Percentiles rank a stretch among this genome's conserved stretches.
Conservation (phyloP, 2,797 vertebrate genomes). For the Xiphorhynchus erythropygius region DNA sequence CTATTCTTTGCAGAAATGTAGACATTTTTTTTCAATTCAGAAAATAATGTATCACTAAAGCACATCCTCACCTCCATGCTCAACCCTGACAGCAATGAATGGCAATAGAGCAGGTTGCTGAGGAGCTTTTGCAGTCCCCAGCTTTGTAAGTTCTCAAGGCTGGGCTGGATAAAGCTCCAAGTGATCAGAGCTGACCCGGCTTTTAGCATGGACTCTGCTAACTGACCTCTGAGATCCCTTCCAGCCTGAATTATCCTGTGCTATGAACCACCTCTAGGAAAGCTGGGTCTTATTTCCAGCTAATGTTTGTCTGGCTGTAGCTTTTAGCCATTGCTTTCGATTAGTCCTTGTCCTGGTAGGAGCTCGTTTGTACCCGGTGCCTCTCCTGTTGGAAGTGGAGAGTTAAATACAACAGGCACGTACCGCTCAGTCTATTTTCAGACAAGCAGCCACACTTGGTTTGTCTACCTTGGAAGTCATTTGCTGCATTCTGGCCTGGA, state of each 20-base stretch:
- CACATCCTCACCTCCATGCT: background rate
- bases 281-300: background rate
- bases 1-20: background rate
- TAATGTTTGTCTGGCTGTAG: background rate
- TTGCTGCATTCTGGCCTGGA: background rate
- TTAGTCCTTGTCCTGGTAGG: background rate
- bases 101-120: background rate
- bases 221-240: background rate
- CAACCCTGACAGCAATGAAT: background rate
- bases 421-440: background rate
- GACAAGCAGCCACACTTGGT: background rate
- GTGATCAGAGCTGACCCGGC: background rate
- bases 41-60: background rate
- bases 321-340: background rate
- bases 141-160: background rate
- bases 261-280: background rate
- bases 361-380: background rate
- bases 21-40: background rate
- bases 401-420: background rate
- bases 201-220: background rate
- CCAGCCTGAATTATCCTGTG: background rate
- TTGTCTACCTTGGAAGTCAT: background rate
- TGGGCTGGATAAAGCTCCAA: background rate
- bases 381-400: background rate
- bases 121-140: background rate